Evolutionary conservation across 2,888 invertebrate species (phyloP).

Genomic region (Gandaritis pyraliata): DNA sequence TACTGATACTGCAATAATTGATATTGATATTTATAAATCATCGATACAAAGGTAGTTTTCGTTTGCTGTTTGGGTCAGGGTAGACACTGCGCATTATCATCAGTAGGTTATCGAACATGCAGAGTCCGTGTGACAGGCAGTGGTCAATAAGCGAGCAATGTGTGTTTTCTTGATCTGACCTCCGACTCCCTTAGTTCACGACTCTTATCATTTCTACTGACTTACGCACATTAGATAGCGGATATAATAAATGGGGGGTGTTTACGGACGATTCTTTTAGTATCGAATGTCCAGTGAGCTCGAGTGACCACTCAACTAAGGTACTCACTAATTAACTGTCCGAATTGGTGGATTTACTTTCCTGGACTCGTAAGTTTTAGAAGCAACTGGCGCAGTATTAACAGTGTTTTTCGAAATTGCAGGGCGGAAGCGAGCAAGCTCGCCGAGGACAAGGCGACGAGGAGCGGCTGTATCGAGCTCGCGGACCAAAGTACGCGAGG

Average conservation of each 20-base stretch:
- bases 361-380: background rate
- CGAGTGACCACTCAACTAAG: slow-evolving; percentile 55
- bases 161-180: slow-evolving; percentile 72
- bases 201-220: slow-evolving; percentile 65
- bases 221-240: slow-evolving; percentile 78
- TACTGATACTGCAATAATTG: slow-evolving; percentile 3
- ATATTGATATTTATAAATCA: too few species aligned
- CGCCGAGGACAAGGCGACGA: slow-evolving; percentile 77
- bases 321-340: slow-evolving; percentile 43
- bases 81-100: slow-evolving; percentile 54
- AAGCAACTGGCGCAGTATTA: slow-evolving; percentile 25
- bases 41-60: too few species aligned
- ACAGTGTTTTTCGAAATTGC: slow-evolving; percentile 50
- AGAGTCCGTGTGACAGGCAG: slow-evolving; percentile 61
- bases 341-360: slow-evolving; percentile 21
- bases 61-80: too few species aligned
- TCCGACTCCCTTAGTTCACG: slow-evolving; percentile 64
- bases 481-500: slow-evolving; percentile 77
- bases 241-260: slow-evolving; percentile 78
- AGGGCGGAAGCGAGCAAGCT: slow-evolving; percentile 76
- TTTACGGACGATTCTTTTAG: slow-evolving; percentile 72
- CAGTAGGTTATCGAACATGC: slow-evolving; percentile 75
- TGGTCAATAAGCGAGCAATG: slow-evolving; percentile 71
- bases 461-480: slow-evolving; percentile 70
- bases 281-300: slow-evolving; percentile 63